Conservation (phyloP, 2,888 invertebrate genomes). For the Ephialtes manifestator region DNA sequence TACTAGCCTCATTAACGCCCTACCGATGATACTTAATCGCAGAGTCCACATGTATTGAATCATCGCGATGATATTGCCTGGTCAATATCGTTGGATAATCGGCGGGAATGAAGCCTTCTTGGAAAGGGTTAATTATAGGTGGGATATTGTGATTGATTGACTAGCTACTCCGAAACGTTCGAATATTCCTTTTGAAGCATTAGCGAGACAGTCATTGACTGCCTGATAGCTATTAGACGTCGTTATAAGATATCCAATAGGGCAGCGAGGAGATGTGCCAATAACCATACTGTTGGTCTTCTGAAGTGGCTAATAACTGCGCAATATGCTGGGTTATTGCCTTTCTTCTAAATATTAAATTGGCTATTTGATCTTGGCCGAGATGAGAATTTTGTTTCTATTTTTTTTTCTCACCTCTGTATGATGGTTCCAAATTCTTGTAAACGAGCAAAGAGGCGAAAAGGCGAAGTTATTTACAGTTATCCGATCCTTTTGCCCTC, state of each 20-base stretch:
- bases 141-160: constrained; percentile 61
- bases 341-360: neutral
- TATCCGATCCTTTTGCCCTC: constrained; percentile 71
- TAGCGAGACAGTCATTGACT: constrained; percentile 3
- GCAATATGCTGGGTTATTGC: neutral
- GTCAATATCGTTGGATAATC: constrained; percentile 54
- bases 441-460: constrained; percentile 37
- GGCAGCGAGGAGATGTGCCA: neutral
- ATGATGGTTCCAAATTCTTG: constrained; percentile 13
- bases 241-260: neutral
- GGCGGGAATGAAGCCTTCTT: neutral
- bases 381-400: neutral
- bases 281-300: neutral
- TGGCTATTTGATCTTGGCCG: constrained; percentile 19
- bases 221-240: neutral
- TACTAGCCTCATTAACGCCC: constrained; percentile 61
- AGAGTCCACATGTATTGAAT: constrained; percentile 57
- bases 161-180: constrained; percentile 51
- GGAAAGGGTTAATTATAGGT: constrained; percentile 59
- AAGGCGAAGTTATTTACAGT: constrained; percentile 65
- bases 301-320: neutral
- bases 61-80: constrained; percentile 52
- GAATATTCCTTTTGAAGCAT: neutral
- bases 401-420: constrained; percentile 1
- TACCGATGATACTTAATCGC: constrained; percentile 56